Conservation (phyloP, 2,888 invertebrate species). For the Chalcis sispes region DNA sequence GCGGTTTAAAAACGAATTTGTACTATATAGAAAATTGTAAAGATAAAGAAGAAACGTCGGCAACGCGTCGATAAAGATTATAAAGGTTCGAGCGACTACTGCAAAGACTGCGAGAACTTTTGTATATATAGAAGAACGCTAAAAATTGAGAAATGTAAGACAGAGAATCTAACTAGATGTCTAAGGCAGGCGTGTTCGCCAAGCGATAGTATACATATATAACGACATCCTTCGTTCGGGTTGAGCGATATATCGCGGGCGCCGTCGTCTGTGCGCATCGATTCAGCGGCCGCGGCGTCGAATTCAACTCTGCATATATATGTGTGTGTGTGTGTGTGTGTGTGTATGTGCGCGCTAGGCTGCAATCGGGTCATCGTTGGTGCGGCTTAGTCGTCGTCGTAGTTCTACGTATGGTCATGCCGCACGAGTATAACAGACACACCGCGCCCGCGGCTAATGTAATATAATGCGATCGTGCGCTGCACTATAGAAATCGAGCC, state of each 20-base stretch:
- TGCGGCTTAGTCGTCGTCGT: background rate
- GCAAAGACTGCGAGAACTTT: no score
- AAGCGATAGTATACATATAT: background rate
- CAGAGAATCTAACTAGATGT: no score
- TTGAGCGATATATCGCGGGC: constrained; percentile 39
- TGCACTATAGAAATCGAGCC: constrained; percentile 24
- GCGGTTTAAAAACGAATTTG: no score
- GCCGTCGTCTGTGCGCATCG: constrained; percentile 39
- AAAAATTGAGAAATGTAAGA: no score
- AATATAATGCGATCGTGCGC: background rate
- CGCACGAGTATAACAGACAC: background rate
- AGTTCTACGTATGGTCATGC: constrained; percentile 55
- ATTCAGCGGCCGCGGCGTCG: no score
- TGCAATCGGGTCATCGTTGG: constrained; percentile 68
- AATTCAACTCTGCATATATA: constrained; percentile 55
- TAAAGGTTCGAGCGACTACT: no score
- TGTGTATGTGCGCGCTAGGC: background rate
- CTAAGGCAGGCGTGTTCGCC: background rate
- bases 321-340: background rate
- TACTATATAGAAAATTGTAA: no score
- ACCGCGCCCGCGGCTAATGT: background rate
- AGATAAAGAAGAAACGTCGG: no score
- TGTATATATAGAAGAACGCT: no score
- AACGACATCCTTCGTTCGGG: constrained; percentile 5
- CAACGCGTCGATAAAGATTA: no score